Percentiles rank a stretch among this genome's conserved stretches.
Evolutionary conservation across 1,140 invertebrate genomes (phyloP).

Genomic region (Brachionus paranguensis): DNA sequence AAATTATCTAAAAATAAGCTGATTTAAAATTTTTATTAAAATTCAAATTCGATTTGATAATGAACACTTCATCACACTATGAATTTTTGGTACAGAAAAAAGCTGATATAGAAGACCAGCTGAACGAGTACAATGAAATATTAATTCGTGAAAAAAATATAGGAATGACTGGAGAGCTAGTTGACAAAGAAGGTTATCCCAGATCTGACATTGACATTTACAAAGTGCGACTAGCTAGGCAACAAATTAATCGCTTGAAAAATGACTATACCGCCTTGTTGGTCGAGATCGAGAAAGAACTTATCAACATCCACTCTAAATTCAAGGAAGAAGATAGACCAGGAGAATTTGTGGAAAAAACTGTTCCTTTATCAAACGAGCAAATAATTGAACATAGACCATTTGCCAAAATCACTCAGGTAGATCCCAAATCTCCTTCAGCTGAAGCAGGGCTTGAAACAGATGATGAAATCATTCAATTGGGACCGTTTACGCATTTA

Average conservation of each 20-base stretch:
- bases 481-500: constrained; percentile 11
- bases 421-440: background rate
- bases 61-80: background rate
- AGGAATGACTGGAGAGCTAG: constrained; percentile 26
- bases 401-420: constrained; percentile 4
- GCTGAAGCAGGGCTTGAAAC: constrained; percentile 4
- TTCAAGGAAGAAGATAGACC: background rate
- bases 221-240: background rate
- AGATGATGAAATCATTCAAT: background rate
- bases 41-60: background rate
- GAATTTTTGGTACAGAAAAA: constrained; percentile 2
- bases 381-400: background rate
- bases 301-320: constrained; percentile 3
- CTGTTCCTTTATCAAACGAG: background rate
- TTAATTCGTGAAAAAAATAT: constrained; percentile 34
- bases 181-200: constrained; percentile 37
- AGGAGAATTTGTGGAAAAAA: background rate
- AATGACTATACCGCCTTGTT: constrained; percentile 39
- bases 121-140: constrained; percentile 21
- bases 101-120: constrained; percentile 6
- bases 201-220: constrained; percentile 33
- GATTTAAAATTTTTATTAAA: background rate
- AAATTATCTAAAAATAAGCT: background rate
- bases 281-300: constrained; percentile 26
- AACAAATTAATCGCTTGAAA: constrained; percentile 16